Conservation (phyloP, 2,113 vertebrate genomes). For the Coreoperca whiteheadi region DNA sequence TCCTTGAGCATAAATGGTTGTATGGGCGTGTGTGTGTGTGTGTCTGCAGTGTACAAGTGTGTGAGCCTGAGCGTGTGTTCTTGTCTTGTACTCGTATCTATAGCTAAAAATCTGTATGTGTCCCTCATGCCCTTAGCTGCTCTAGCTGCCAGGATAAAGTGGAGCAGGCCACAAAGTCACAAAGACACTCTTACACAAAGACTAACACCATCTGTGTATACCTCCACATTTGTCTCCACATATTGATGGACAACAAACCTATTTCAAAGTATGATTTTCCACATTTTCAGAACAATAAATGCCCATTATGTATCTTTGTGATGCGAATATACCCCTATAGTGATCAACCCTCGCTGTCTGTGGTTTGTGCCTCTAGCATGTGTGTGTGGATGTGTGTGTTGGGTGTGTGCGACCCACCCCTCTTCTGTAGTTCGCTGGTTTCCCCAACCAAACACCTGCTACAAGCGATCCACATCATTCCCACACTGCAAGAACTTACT, state of each 20-base stretch:
- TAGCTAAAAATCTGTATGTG: constrained; percentile 17
- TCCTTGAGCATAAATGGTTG: constrained; percentile 38
- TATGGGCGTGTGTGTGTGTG: background rate
- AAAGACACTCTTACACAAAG: constrained; percentile 1
- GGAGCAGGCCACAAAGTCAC: constrained; percentile 1
- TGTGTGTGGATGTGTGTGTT: background rate
- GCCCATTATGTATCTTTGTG: background rate
- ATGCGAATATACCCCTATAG: background rate
- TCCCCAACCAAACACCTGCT: background rate
- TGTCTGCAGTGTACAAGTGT: background rate
- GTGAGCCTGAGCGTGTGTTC: constrained; percentile 1
- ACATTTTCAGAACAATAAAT: background rate
- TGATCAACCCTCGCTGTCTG: background rate
- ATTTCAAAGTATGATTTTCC: background rate
- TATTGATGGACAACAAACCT: background rate
- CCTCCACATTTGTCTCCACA: background rate
- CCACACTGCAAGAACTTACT: background rate
- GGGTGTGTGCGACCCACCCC: background rate
- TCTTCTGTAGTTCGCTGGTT: constrained; percentile 13
- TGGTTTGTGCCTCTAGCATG: background rate
- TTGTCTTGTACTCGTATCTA: constrained; percentile 20
- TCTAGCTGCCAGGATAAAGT: constrained; percentile 38
- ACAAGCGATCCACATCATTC: background rate
- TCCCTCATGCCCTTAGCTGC: constrained; percentile 20
- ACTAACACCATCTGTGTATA: background rate